Base-by-base conservation (phyloP, 2,888 invertebrate species). In the Phlogophora meticulosa region DNA sequence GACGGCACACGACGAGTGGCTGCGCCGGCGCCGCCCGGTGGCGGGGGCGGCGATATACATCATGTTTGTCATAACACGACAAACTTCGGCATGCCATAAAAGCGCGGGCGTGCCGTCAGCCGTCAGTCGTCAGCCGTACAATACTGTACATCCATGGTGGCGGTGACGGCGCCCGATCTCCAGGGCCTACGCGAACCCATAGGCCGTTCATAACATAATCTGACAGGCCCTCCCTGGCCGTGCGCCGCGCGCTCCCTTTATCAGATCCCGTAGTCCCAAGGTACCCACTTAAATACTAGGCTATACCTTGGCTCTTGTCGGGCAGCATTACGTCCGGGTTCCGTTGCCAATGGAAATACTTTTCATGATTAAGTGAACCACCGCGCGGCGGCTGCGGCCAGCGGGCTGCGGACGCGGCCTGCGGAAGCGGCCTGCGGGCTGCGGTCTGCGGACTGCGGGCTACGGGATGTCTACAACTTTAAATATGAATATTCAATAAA, bases 281-380 rank as follows among this genome's bases (percentile, higher is more conserved):
- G n/a, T n/a, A n/a, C n/a, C n/a, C n/a, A n/a, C n/a, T n/a, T n/a
- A n/a, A n/a, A n/a, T n/a, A n/a, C n/a, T n/a, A 49, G 58, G 46
- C 61, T 72, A 53, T 42, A n/a, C 57, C 42, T 22, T 3, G 43
- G 34, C 17, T 34, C n/a, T 17, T 58, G 52, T 70, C 48, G 15
- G 17, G 13, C 32, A 48, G 13, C 38, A 45, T 71, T 55, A 58
- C 17, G 34, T 43, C 10, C 40, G 17, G 32, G 17, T 49, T 62
- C 22, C 32, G 43, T 17, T 15, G 38, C 24, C 34, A 32, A 15
- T 17, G 15, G 22, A 45, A 28, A 42, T 46, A 20, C 17, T 46
- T 48, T 28, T 63, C 38, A 20, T 22, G 20, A n/a, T 20, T n/a
- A n/a, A n/a, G n/a, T n/a, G n/a, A n/a, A n/a, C n/a, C n/a, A n/a